A percentile compares a stretch with the other conserved stretches of the same genome.
These are phyloP conservation scores for Hemistola chrysoprasaria DNA, from an alignment of 2,888 invertebrate species.

Conservation along the genomic window DNA sequence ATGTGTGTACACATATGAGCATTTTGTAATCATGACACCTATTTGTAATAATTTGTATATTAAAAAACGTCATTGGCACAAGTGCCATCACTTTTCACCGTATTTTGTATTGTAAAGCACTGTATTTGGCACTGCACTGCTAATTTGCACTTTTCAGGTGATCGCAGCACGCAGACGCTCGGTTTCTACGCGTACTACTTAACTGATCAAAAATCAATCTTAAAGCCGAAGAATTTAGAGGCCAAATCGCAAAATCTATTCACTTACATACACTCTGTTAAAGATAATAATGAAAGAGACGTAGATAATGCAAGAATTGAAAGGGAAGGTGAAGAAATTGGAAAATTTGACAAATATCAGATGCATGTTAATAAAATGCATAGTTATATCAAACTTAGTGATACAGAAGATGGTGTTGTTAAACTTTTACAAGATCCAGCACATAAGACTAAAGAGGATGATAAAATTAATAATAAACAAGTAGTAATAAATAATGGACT, in stretches of 20 bases:
- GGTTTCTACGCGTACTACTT: slow-evolving; percentile 47
- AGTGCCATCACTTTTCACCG: background rate
- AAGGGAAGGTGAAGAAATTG: background rate
- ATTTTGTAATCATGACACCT: too few relatives aligned
- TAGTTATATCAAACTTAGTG: too few relatives aligned
- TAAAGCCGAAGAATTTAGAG: slow-evolving; percentile 15
- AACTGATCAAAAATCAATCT: slow-evolving; percentile 20
- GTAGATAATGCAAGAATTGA: slow-evolving; percentile 1
- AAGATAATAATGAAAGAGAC: slow-evolving; percentile 6
- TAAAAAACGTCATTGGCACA: too few relatives aligned
- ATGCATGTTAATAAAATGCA: too few relatives aligned
- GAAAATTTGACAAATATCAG: background rate
- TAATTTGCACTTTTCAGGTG: slow-evolving; percentile 43
- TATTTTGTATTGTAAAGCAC: slow-evolving; percentile 4
- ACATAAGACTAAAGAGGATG: background rate
- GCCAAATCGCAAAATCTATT: slow-evolving; percentile 22
- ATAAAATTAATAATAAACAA: background rate
- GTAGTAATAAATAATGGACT: too few relatives aligned
- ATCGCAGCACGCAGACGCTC: slow-evolving; percentile 31
- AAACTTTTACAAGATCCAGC: too few relatives aligned
- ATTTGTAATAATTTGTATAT: background rate
- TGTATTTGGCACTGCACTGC: slow-evolving; percentile 15
- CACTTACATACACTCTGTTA: slow-evolving; percentile 21
- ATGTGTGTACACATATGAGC: too few relatives aligned
- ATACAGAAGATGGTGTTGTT: too few relatives aligned